Base-by-base conservation (phyloP, 2,888 invertebrate species). In the Coenonympha glycerion region DNA sequence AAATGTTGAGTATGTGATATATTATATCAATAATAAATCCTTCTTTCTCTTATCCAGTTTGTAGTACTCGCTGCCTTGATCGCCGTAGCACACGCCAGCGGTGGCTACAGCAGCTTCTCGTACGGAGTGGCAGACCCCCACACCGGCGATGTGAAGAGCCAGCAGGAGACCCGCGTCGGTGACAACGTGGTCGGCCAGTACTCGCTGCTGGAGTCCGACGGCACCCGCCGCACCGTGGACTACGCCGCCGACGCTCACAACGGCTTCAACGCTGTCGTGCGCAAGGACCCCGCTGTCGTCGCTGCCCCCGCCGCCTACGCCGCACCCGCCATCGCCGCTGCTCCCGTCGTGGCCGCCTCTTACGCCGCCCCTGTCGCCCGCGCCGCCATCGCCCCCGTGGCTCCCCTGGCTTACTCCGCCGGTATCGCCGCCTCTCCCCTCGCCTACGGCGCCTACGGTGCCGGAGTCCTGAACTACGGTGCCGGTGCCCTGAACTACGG, bases 161-260 rank as follows among this genome's bases (percentile, higher is more conserved):
- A 91, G 76, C 89, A 89, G 58, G 91, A 91, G 80, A 88, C 89
- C 52, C 89, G 91, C 53, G 79, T 84, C 57, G 91, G 91, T n/a
- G 90, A 90, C 75, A 87, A 87, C 60, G 91, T 91, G 36, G 88
- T 89, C 57, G 86, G 86, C 55, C 86, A 85, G 59, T 86, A 86
- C 78, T 85, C 85, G 2, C 76, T 86, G 47, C 68, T 91, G 77
- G 73, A 89, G 56, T 88, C 91, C 16, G 91, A 91, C 66, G 91
- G 91, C 61, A 89, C 89, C 49, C 88, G 88, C 67, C 89, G 91
- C 58, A 90, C 89, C 13, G 91, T 91, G 0, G 91, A 91, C 72
- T 89, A 89, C 73, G 84, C 87, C 52, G 89, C 88, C 58, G 88
- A 52, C 39, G 48, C 47, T 13, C 11, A 52, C 65, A 80, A 83